Conservation (phyloP, 2,113 vertebrate genomes). For the Caretta caretta region DNA sequence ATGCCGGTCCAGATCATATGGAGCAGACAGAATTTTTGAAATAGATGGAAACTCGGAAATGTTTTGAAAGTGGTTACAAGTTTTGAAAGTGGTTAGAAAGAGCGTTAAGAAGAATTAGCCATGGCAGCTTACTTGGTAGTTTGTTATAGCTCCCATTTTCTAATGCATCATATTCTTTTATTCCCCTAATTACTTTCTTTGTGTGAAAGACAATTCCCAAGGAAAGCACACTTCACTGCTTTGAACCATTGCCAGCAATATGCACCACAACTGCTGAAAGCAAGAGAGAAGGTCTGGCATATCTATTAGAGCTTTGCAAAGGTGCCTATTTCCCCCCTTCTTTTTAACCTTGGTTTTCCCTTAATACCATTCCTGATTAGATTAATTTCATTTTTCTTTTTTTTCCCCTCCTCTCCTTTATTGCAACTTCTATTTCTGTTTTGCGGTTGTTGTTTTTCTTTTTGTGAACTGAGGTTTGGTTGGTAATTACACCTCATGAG, state of each 20-base stretch:
- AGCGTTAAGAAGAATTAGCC: constrained; percentile 67
- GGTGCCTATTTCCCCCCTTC: constrained; percentile 38
- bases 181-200: constrained; percentile 67
- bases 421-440: constrained; percentile 72
- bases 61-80: constrained; percentile 48
- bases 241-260: constrained; percentile 75
- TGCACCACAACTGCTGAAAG: constrained; percentile 68
- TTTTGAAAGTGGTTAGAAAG: constrained; percentile 50
- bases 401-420: constrained; percentile 35
- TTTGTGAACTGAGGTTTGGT: constrained; percentile 56
- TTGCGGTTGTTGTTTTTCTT: constrained; percentile 50
- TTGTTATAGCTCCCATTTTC: constrained; percentile 73
- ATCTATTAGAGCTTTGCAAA: constrained; percentile 74
- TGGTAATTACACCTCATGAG: constrained; percentile 72
- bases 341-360: constrained; percentile 73
- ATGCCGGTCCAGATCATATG: constrained; percentile 72
- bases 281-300: constrained; percentile 65
- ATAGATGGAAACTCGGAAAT: constrained; percentile 41
- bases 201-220: constrained; percentile 76
- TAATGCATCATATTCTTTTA: constrained; percentile 70
- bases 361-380: constrained; percentile 71
- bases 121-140: constrained; percentile 67
- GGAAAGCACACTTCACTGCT: constrained; percentile 64
- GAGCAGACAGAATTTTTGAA: constrained; percentile 41
- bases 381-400: constrained; percentile 67